Conservation (phyloP, 2,797 vertebrate species). For the Sebastiscus albofasciatus region DNA sequence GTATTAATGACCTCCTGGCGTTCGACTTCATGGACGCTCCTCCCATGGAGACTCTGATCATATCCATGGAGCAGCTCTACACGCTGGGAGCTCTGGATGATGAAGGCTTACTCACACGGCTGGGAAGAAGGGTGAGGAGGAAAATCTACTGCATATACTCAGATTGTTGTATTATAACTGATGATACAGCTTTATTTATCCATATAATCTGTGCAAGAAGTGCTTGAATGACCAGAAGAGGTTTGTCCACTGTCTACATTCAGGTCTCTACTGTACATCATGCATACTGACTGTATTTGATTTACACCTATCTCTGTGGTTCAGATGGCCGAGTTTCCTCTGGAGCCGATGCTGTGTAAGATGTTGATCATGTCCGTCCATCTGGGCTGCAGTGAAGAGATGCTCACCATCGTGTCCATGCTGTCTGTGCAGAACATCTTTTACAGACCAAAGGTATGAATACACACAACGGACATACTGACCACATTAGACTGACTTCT, state of each 20-base stretch:
- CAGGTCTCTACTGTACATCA: not conserved
- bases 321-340: slow-evolving; percentile 97
- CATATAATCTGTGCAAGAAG: not conserved
- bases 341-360: slow-evolving; percentile 99
- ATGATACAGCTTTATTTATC: too few relatives aligned
- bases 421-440: slow-evolving; percentile 98
- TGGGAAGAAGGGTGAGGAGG: slow-evolving; percentile 91
- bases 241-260: not conserved
- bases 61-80: slow-evolving; percentile 99
- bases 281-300: not conserved
- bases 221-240: not conserved
- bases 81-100: slow-evolving; percentile 96
- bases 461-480: not conserved
- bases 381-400: slow-evolving; percentile 97
- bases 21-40: slow-evolving; percentile 99
- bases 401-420: slow-evolving; percentile 99
- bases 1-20: slow-evolving; percentile 97
- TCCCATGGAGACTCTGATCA: slow-evolving; percentile 98
- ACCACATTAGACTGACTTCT: not conserved
- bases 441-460: slow-evolving; percentile 94
- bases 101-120: slow-evolving; percentile 94
- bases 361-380: slow-evolving; percentile 99
- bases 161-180: not conserved
- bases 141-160: not conserved
- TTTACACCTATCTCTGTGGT: not conserved